phyloP scores from a whole-genome alignment of 2,888 invertebrate genomes.

The Rotaria socialis region DNA sequence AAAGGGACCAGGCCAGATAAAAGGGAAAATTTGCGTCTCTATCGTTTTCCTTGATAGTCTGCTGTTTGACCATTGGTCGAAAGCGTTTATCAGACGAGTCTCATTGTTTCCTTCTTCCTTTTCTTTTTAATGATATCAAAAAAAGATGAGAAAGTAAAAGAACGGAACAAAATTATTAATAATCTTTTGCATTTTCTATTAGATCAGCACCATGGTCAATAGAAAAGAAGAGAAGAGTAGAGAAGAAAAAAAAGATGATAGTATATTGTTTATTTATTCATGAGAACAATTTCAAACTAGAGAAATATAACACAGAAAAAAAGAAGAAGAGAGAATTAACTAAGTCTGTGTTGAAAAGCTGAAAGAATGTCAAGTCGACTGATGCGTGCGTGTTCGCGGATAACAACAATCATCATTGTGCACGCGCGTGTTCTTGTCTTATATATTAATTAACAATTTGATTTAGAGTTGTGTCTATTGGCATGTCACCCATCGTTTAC shows the following conservation, averaged over 20 bases:
- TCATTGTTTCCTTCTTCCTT: background rate
- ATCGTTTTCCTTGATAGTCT: background rate
- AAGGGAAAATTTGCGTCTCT: background rate
- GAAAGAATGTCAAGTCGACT: background rate
- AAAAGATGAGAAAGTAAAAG: background rate
- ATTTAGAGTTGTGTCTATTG: background rate
- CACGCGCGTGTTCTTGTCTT: background rate
- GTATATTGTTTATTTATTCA: conserved; percentile 10
- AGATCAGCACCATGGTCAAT: background rate
- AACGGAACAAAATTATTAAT: background rate
- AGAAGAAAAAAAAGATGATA: background rate
- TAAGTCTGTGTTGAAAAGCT: background rate
- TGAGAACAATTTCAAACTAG: background rate
- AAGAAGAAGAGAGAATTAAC: background rate
- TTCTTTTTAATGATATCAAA: background rate
- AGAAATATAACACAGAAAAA: background rate
- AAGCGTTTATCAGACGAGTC: background rate
- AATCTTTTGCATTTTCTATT: background rate
- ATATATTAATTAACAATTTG: background rate
- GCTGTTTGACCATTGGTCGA: background rate
- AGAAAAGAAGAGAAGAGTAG: background rate
- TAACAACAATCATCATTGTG: conserved; percentile 3
- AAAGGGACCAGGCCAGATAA: background rate
- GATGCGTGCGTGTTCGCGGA: background rate
- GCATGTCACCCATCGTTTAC: background rate